Percentiles rank a stretch among this genome's conserved stretches.
phyloP scores from a whole-genome alignment of 2,113 vertebrate species.

The Machaerirhynchus nigripectus region DNA sequence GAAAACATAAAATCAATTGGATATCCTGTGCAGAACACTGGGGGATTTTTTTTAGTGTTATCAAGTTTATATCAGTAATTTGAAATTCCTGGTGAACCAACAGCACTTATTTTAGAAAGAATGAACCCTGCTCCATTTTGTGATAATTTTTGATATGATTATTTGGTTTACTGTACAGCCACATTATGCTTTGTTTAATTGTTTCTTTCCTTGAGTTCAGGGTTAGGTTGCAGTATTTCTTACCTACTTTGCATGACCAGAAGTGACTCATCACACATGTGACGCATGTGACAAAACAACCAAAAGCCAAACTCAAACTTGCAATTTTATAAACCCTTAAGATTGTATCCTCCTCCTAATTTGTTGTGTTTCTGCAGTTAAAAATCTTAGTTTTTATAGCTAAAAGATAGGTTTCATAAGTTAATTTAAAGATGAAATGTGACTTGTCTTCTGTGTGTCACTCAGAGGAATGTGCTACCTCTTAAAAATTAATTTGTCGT shows the following conservation, averaged over 20 bases:
- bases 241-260: neutral
- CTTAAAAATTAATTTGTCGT: conserved; percentile 10
- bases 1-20: neutral
- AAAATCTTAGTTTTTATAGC: neutral
- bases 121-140: neutral
- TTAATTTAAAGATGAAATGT: neutral
- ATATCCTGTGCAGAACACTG: neutral
- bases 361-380: neutral
- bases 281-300: neutral
- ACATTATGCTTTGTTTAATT: neutral
- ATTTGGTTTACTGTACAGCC: neutral
- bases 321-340: neutral
- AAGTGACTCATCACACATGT: neutral
- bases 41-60: neutral
- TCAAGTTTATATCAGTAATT: neutral
- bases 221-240: neutral
- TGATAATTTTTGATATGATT: neutral
- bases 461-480: neutral
- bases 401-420: neutral
- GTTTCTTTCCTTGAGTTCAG: neutral
- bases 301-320: neutral
- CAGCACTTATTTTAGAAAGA: neutral
- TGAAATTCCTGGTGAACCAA: neutral
- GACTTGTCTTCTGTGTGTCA: neutral
- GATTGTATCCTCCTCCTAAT: neutral